phyloP scores from a whole-genome alignment of 1,140 invertebrate species.

The Bombus cullumanus region DNA sequence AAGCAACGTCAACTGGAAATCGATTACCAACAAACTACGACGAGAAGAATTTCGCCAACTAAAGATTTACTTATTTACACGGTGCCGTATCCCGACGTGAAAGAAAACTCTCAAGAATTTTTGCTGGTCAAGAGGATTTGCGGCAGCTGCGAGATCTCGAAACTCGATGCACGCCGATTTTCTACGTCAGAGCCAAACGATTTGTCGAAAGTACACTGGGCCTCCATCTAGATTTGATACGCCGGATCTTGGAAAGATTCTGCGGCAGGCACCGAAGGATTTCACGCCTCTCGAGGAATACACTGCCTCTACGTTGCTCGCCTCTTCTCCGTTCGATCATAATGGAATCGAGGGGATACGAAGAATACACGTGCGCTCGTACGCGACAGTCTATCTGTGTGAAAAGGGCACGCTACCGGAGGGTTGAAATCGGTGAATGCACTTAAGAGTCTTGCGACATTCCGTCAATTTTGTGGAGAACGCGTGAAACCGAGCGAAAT shows the following conservation, averaged over 20 bases:
- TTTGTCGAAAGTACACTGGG: conserved; percentile 47
- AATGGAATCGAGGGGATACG: neutral
- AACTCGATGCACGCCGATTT: conserved; percentile 62
- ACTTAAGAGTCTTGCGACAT: neutral
- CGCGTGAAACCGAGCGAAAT: conserved; percentile 34
- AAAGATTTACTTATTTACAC: conserved; percentile 28
- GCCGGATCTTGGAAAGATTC: conserved; percentile 38
- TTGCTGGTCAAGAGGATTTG: conserved; percentile 13
- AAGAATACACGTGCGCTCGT: conserved; percentile 6
- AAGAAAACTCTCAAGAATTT: conserved; percentile 34
- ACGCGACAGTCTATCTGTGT: conserved; percentile 8
- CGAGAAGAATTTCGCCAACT: neutral
- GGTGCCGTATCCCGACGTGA: neutral
- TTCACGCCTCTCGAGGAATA: conserved; percentile 66
- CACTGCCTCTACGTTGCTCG: conserved; percentile 3
- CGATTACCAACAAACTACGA: neutral
- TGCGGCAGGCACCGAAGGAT: conserved; percentile 43
- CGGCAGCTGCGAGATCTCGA: conserved; percentile 51
- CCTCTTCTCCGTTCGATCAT: conserved; percentile 40
- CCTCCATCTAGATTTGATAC: conserved; percentile 58
- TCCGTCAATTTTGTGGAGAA: conserved; percentile 6
- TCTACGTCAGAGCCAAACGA: conserved; percentile 50
- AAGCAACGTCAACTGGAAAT: neutral
- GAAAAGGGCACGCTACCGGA: neutral
- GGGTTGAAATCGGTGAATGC: conserved; percentile 6